Base-by-base conservation (phyloP, 2,888 invertebrate genomes). In the Zeuzera pyrina region DNA sequence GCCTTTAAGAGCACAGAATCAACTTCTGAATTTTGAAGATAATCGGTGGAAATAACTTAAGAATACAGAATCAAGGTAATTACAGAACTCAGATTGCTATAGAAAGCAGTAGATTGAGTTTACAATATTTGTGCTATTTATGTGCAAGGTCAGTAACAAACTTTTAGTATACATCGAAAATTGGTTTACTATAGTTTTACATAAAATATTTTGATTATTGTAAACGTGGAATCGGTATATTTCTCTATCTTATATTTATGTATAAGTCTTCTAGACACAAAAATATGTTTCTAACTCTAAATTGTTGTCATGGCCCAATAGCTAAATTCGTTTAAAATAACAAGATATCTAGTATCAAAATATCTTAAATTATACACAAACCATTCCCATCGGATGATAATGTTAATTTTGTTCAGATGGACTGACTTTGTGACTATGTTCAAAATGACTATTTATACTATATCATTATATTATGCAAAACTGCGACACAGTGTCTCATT, bases 281-380 rank as follows among this genome's bases (percentile, higher is more conserved):
- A 55, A 65, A 68, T 64, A n/a, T n/a, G 63, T 70, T 57, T 51
- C 59, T 57, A 68, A 68, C 61, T 57, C 63, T 69, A 66, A 63
- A 51, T 49, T 58, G 65, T 65, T 79, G 78, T 81, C 81, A 78
- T 79, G 81, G 78, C 76, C 67, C 74, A 78, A 73, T 76, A 70
- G 71, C 69, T 73, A 68, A 69, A 62, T 68, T 66, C 57, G 52
- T 69, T 60, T 59, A 65, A 58, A 59, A 67, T 67, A 70, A 68
- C 63, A 69, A 68, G 57, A 63, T 64, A 63, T 64, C 57, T 68
- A 68, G 54, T 58, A 59, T 56, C 51, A 56, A 60, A 66, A 59
- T 62, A 53, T 63, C 67, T 74, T 71, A 58, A 67, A 69, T 57
- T 64, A 70, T 63, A 71, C 67, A 70, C 68, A 67, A 71, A 79